phyloP scores from a whole-genome alignment of 2,888 invertebrate genomes.

The Phrixothrix hirtus region DNA sequence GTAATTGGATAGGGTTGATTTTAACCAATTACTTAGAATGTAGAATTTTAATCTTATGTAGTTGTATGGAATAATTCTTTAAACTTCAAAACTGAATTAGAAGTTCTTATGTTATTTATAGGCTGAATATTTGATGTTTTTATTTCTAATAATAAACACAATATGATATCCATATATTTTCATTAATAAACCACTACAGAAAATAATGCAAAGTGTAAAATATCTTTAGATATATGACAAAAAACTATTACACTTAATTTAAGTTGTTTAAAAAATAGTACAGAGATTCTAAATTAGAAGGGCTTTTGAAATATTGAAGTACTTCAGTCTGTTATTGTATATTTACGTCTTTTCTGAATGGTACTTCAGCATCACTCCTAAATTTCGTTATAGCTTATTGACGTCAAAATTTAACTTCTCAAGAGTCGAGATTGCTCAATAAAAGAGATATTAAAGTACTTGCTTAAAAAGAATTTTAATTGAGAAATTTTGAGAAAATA shows the following conservation, averaged over 20 bases:
- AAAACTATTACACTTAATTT: too few relatives aligned
- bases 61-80: too few relatives aligned
- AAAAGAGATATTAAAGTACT: not conserved
- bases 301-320: not conserved
- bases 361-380: not conserved
- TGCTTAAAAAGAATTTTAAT: not conserved
- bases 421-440: not conserved
- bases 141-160: too few relatives aligned
- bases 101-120: too few relatives aligned
- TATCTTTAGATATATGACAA: too few relatives aligned
- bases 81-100: too few relatives aligned
- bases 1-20: constrained; percentile 1
- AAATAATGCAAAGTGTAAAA: too few relatives aligned
- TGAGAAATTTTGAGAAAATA: not conserved
- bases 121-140: too few relatives aligned
- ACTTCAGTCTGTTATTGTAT: not conserved
- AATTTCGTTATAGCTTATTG: not conserved
- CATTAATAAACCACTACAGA: too few relatives aligned
- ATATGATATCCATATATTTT: too few relatives aligned
- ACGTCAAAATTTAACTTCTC: not conserved
- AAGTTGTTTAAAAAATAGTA: not conserved
- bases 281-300: not conserved
- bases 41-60: not conserved
- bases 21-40: constrained; percentile 7
- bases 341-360: not conserved